A percentile compares a stretch with the other conserved stretches of the same genome.
Conservation (phyloP, 2,113 vertebrate genomes). For the Narcine bancroftii region DNA sequence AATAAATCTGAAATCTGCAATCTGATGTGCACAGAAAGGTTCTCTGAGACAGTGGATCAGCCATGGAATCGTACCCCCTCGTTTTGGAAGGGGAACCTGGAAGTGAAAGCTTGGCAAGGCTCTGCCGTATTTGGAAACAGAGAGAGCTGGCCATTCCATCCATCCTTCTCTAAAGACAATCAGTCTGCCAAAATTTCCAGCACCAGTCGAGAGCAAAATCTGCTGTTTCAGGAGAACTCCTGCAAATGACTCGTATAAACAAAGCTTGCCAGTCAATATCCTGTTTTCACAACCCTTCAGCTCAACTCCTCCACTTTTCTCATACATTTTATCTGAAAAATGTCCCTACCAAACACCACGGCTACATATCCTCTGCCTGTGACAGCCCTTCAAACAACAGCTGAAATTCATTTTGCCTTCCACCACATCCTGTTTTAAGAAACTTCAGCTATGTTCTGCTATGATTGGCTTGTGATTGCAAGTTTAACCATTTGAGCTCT, state of each 20-base stretch:
- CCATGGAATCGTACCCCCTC: background rate
- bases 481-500: conserved; percentile 31
- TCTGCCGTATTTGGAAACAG: conserved; percentile 22
- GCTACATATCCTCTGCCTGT: conserved; percentile 46
- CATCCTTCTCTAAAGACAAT: background rate
- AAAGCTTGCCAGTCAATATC: conserved; percentile 52
- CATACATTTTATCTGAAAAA: conserved; percentile 61
- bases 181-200: conserved; percentile 10
- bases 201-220: conserved; percentile 10
- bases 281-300: conserved; percentile 58
- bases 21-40: background rate
- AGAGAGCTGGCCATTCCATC: background rate
- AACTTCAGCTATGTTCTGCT: conserved; percentile 22
- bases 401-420: conserved; percentile 61
- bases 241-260: conserved; percentile 51
- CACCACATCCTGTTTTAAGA: conserved; percentile 38
- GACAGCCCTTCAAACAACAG: conserved; percentile 61
- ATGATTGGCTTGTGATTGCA: conserved; percentile 19
- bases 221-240: conserved; percentile 36
- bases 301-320: conserved; percentile 65
- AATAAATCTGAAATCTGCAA: too few relatives aligned
- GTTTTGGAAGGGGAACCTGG: background rate
- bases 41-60: background rate
- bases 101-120: background rate
- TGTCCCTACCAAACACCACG: conserved; percentile 55